Conservation (phyloP, 2,113 vertebrate species). For the Halcyon senegalensis region DNA sequence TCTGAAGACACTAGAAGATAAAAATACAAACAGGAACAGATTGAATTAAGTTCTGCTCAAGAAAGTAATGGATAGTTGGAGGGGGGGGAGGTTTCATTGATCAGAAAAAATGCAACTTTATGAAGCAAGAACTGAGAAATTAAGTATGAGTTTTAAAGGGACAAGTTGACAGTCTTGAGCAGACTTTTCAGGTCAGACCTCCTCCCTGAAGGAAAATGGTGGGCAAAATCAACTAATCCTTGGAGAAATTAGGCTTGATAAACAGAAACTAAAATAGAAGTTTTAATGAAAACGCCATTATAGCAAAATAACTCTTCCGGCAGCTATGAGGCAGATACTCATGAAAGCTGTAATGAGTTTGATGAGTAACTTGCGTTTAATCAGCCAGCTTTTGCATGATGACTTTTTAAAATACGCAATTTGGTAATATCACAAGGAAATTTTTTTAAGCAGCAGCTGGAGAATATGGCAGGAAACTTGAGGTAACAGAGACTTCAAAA, state of each 20-base stretch:
- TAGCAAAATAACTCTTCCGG: constrained; percentile 42
- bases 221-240: constrained; percentile 6
- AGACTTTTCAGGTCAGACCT: background rate
- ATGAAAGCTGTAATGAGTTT: constrained; percentile 43
- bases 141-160: background rate
- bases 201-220: background rate
- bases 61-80: background rate
- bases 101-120: background rate
- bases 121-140: background rate
- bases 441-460: constrained; percentile 44
- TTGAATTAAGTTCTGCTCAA: background rate
- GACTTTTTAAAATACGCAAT: constrained; percentile 36
- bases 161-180: background rate
- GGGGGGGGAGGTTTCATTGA: background rate
- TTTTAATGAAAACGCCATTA: constrained; percentile 26
- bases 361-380: constrained; percentile 61
- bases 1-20: background rate
- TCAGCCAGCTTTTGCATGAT: constrained; percentile 49
- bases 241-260: constrained; percentile 12
- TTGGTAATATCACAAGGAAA: constrained; percentile 36
- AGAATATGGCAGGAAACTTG: constrained; percentile 28
- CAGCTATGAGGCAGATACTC: constrained; percentile 45
- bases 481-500: background rate
- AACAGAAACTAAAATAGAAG: constrained; percentile 40
- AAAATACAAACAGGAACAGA: background rate